Evolutionary conservation across 2,797 vertebrate genomes (phyloP).

Genomic region (Denticeps clupeoides): DNA sequence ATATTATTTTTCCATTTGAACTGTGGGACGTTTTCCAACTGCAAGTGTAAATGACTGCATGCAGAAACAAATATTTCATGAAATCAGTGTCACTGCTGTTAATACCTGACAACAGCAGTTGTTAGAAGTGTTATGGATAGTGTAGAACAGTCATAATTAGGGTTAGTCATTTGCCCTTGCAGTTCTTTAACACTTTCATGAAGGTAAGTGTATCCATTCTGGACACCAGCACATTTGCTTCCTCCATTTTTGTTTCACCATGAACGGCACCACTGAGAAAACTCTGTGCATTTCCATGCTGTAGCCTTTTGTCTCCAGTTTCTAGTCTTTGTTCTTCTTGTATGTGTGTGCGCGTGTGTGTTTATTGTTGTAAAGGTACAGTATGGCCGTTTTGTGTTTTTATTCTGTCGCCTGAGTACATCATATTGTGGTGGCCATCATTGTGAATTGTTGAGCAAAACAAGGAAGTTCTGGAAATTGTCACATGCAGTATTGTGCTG

Average conservation of each 20-base stretch:
- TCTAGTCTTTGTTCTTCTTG: not conserved
- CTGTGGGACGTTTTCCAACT: constrained; percentile 17
- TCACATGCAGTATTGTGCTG: too few relatives aligned
- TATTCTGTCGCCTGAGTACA: not conserved
- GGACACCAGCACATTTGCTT: not conserved
- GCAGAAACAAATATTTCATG: not conserved
- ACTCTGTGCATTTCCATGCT: not conserved
- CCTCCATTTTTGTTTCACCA: not conserved
- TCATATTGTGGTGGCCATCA: not conserved
- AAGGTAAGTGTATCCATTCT: too few relatives aligned
- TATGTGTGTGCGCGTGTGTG: not conserved
- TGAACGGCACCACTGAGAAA: not conserved
- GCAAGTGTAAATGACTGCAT: constrained; percentile 28
- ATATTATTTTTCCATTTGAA: not conserved
- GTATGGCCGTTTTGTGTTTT: not conserved
- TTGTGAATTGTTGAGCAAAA: too few relatives aligned
- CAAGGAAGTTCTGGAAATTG: too few relatives aligned
- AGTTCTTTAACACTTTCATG: constrained; percentile 17
- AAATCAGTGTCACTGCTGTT: too few relatives aligned
- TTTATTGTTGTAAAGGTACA: not conserved
- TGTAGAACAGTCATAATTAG: too few relatives aligned
- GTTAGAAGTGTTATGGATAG: too few relatives aligned
- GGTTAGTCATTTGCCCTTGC: constrained; percentile 31
- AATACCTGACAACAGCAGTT: too few relatives aligned
- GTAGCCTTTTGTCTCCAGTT: too few relatives aligned